Evolutionary conservation across 1,140 invertebrate species (phyloP).

Genomic region (Neoseiulus cucumeris): DNA sequence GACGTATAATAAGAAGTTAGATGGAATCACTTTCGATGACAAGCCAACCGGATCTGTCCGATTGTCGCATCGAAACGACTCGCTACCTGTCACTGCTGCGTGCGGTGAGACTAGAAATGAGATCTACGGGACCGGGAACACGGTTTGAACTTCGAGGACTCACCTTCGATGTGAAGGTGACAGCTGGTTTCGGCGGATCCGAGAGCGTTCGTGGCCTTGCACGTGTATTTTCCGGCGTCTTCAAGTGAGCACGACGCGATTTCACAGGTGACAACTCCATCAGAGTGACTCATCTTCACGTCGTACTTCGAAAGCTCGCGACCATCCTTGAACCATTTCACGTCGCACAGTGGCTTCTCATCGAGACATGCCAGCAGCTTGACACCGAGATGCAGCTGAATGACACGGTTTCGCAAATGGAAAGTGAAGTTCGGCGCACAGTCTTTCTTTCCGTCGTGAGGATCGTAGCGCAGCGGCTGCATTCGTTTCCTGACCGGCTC

Average conservation of each 20-base stretch:
- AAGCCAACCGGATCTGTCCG: no score
- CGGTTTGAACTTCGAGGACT: slow-evolving; percentile 18
- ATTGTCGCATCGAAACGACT: no score
- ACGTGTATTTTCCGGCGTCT: slow-evolving; percentile 89
- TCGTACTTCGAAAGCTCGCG: slow-evolving; percentile 71
- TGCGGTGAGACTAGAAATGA: no score
- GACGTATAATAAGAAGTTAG: neutral
- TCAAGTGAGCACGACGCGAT: slow-evolving; percentile 77
- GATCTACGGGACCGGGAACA: no score
- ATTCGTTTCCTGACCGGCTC: neutral
- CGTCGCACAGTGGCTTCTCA: slow-evolving; percentile 77
- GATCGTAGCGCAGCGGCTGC: neutral
- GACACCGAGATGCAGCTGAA: slow-evolving; percentile 51
- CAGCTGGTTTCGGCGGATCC: slow-evolving; percentile 85
- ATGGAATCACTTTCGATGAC: neutral
- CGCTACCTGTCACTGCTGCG: no score
- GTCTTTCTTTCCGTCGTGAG: slow-evolving; percentile 35
- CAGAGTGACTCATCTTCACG: slow-evolving; percentile 63
- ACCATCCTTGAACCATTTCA: slow-evolving; percentile 79
- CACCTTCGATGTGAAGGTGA: slow-evolving; percentile 91
- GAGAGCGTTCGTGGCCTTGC: slow-evolving; percentile 70
- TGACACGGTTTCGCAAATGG: slow-evolving; percentile 84
- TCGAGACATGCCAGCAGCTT: slow-evolving; percentile 91
- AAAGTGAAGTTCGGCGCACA: slow-evolving; percentile 86
- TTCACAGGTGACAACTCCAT: slow-evolving; percentile 89